These are phyloP conservation scores for Stomatorhinus walkeri DNA, from an alignment of 2,797 vertebrate species.

Conservation along the genomic window DNA sequence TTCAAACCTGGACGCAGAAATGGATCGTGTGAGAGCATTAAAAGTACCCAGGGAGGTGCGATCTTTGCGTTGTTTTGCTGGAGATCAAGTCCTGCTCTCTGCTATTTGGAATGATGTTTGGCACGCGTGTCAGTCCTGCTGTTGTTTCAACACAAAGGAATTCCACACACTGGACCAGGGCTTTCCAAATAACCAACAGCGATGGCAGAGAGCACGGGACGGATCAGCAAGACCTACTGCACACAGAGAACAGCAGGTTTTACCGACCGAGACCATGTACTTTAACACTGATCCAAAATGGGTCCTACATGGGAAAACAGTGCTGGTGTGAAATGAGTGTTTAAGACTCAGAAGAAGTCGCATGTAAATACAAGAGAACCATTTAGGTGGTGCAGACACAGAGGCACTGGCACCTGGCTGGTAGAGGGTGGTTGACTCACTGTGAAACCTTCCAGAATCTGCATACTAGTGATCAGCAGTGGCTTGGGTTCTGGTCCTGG, in stretches of 20 bases:
- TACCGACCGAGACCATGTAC: constrained; percentile 41
- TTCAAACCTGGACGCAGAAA: not conserved
- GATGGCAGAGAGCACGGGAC: constrained; percentile 12
- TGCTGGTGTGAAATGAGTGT: constrained; percentile 29
- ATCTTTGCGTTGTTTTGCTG: not conserved
- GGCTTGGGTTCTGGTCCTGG: constrained; percentile 24
- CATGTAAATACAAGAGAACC: not conserved
- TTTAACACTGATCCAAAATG: constrained; percentile 35
- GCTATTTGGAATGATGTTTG: not conserved
- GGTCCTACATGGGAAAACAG: constrained; percentile 35
- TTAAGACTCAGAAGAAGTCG: constrained; percentile 33
- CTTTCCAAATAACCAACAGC: constrained; percentile 18
- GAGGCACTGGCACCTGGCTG: not conserved
- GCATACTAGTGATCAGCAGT: not conserved
- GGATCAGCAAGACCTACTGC: not conserved
- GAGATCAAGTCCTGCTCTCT: constrained; percentile 1
- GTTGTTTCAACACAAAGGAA: constrained; percentile 14
- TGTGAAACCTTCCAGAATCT: not conserved
- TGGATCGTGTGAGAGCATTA: constrained; percentile 10
- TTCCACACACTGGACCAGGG: not conserved
- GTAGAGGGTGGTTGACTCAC: not conserved
- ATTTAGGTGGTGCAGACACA: not conserved
- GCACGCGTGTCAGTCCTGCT: not conserved
- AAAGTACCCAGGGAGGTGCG: not conserved
- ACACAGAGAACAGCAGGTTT: constrained; percentile 35